phyloP scores from a whole-genome alignment of 2,888 invertebrate genomes.

The Pristionchus japonicus region DNA sequence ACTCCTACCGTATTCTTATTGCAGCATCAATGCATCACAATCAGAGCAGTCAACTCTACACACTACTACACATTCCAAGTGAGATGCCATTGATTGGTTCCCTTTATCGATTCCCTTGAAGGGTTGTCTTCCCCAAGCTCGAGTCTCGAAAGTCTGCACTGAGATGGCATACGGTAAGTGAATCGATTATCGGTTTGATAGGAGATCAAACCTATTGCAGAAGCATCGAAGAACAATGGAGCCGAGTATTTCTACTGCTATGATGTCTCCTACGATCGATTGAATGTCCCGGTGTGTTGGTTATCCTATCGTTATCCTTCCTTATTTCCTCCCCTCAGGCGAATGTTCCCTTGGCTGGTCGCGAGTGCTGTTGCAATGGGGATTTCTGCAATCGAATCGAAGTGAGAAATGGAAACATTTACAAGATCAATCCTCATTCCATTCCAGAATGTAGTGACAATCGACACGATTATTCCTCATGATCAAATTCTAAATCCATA shows the following conservation, averaged over 20 bases:
- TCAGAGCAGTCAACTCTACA: not conserved
- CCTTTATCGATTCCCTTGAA: not conserved
- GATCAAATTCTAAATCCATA: not conserved
- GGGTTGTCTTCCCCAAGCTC: conserved; percentile 14
- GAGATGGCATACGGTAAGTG: conserved; percentile 6
- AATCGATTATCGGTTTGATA: not conserved
- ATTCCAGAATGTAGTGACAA: not conserved
- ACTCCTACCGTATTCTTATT: not conserved
- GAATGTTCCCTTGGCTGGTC: not conserved
- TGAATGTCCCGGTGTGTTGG: conserved; percentile 2
- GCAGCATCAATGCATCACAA: conserved; percentile 15
- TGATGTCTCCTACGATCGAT: not conserved
- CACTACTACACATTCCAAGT: conserved; percentile 33
- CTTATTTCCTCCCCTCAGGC: not conserved
- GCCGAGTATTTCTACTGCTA: conserved; percentile 4
- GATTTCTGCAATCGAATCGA: conserved; percentile 24
- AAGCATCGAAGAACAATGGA: conserved; percentile 6
- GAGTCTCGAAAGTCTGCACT: not conserved
- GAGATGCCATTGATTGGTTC: not conserved
- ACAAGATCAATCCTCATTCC: not conserved
- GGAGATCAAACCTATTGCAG: not conserved
- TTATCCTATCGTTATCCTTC: not conserved
- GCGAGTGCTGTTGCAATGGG: conserved; percentile 14
- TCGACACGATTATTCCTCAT: not conserved
- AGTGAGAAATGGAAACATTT: not conserved